Conservation (phyloP, 2,113 vertebrate genomes). For the Acanthochromis polyacanthus region DNA sequence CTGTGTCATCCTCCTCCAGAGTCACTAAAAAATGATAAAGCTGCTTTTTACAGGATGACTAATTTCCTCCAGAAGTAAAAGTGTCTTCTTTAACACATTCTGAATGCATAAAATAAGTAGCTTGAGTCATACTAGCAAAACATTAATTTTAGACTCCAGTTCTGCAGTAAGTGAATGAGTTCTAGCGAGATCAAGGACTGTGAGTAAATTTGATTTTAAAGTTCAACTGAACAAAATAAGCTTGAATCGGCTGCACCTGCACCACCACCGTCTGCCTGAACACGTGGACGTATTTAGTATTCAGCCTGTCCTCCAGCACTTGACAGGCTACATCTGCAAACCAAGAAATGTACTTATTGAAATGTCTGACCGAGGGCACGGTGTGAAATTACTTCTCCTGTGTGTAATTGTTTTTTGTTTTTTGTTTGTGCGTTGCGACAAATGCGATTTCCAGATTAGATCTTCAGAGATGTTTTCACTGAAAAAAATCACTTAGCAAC, state of each 20-base stretch:
- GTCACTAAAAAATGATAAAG: no score
- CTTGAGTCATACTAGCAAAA: no score
- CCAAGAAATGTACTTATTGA: neutral
- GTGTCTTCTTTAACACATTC: neutral
- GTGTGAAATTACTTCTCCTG: slow-evolving; percentile 6
- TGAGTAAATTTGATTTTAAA: neutral
- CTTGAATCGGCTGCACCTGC: neutral
- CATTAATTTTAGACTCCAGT: no score
- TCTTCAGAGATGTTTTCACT: slow-evolving; percentile 10
- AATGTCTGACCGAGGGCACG: neutral
- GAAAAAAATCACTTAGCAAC: slow-evolving; percentile 12
- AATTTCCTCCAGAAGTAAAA: neutral
- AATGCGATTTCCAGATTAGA: slow-evolving; percentile 28
- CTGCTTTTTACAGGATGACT: neutral
- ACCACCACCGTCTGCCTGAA: slow-evolving; percentile 4
- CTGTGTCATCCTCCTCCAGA: no score
- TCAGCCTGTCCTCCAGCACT: neutral
- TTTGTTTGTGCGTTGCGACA: slow-evolving; percentile 22
- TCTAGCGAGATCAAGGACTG: neutral
- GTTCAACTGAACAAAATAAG: neutral
- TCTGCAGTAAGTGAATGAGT: no score
- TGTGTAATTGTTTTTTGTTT: neutral
- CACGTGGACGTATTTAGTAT: slow-evolving; percentile 8
- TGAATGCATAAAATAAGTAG: no score
- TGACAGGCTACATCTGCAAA: slow-evolving; percentile 23